Percentiles rank a stretch among this genome's conserved stretches.
Conservation (phyloP, 1,140 invertebrate genomes). For the Riptortus pedestris region DNA sequence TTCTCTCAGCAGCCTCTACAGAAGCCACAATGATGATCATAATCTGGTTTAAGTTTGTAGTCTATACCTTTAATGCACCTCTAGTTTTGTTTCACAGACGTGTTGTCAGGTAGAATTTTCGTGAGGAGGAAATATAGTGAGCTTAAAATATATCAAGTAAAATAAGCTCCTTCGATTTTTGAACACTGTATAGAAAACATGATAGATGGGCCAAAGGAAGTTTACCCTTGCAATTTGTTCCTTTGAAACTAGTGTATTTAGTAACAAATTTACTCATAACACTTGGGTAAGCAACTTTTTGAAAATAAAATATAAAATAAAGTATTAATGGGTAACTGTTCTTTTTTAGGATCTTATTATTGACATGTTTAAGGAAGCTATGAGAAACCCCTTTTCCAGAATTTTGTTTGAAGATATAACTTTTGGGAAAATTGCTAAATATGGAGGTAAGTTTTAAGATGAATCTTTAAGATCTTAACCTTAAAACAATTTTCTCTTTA, state of each 20-base stretch:
- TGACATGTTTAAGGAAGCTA: background rate
- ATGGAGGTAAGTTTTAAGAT: conserved; percentile 1
- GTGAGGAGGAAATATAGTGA: too few relatives aligned
- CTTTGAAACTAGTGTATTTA: background rate
- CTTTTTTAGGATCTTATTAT: background rate
- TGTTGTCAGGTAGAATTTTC: too few relatives aligned
- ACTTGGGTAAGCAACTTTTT: background rate
- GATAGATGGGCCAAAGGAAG: background rate
- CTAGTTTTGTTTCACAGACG: too few relatives aligned
- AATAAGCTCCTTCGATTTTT: background rate
- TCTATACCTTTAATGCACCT: too few relatives aligned
- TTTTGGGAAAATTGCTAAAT: conserved; percentile 10
- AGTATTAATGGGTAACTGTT: background rate
- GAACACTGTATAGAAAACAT: background rate
- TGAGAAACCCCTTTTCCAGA: background rate
- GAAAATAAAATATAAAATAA: background rate
- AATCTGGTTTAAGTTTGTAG: too few relatives aligned
- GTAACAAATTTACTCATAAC: background rate
- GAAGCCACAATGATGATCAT: too few relatives aligned
- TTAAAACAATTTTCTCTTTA: too few relatives aligned
- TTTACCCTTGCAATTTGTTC: background rate
- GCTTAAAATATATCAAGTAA: too few relatives aligned
- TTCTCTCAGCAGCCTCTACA: too few relatives aligned
- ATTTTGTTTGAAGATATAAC: background rate
- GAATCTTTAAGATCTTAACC: too few relatives aligned